Conservation (phyloP, 2,113 vertebrate species). For the Bos taurus region DNA sequence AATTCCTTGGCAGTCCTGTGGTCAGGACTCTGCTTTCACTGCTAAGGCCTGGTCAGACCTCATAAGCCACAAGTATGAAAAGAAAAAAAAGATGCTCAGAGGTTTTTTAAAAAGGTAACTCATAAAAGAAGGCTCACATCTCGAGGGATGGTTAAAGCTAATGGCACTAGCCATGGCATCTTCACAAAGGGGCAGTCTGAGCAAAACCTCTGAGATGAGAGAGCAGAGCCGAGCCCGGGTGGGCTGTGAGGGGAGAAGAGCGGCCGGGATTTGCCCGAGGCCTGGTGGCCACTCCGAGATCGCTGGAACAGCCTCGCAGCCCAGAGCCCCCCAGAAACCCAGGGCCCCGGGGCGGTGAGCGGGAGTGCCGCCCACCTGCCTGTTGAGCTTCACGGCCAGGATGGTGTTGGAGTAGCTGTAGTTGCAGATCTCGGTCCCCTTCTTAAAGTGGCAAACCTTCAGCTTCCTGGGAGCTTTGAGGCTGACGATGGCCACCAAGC, state of each 20-base stretch:
- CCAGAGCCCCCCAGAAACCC: background rate
- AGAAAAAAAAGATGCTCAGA: background rate
- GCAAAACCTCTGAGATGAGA: background rate
- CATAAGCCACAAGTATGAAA: background rate
- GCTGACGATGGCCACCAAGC: conserved; percentile 97
- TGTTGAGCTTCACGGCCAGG: conserved; percentile 96
- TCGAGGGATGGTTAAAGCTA: fast-evolving
- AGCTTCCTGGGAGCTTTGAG: conserved; percentile 98
- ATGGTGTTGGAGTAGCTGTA: conserved; percentile 99
- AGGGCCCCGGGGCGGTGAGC: fast-evolving
- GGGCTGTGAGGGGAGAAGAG: fast-evolving
- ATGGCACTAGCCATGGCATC: background rate
- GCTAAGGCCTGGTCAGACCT: background rate
- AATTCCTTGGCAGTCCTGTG: background rate
- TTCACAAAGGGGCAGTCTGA: fast-evolving
- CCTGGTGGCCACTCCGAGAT: background rate
- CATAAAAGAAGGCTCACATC: background rate
- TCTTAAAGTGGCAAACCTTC: conserved; percentile 99
- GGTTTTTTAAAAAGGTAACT: background rate
- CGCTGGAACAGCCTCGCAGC: background rate
- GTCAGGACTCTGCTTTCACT: background rate
- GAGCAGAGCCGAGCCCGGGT: fast-evolving
- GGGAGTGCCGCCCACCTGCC: conserved; percentile 86
- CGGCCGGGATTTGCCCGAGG: fast-evolving
- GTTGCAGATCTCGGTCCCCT: conserved; percentile 99